Conservation (phyloP, 2,888 invertebrate genomes). For the Agapetus fuscipes region DNA sequence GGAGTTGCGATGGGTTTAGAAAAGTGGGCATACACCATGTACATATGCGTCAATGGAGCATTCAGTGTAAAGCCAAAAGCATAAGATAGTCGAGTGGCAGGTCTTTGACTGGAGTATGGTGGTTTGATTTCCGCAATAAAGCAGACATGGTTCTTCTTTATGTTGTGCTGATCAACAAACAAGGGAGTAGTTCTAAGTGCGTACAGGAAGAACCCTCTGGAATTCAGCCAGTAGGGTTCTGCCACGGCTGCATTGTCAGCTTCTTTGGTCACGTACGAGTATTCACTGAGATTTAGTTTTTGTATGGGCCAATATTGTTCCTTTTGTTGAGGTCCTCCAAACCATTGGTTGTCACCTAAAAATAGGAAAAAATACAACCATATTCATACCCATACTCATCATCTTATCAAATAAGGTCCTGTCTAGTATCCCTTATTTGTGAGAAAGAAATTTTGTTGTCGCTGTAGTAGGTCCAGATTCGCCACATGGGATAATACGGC, state of each 20-base stretch:
- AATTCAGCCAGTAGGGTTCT: slow-evolving; percentile 59
- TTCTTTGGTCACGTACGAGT: slow-evolving; percentile 49
- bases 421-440: too few relatives aligned
- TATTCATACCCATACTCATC: too few relatives aligned
- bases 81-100: slow-evolving; percentile 41
- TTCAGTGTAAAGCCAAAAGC: slow-evolving; percentile 51
- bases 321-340: slow-evolving; percentile 50
- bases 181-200: slow-evolving; percentile 54
- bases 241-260: slow-evolving; percentile 47
- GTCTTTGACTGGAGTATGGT: slow-evolving; percentile 38
- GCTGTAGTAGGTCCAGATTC: too few relatives aligned
- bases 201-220: slow-evolving; percentile 52
- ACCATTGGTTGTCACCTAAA: slow-evolving; percentile 47
- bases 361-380: background rate
- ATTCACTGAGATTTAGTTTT: slow-evolving; percentile 38
- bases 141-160: slow-evolving; percentile 38
- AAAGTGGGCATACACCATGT: slow-evolving; percentile 49
- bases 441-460: too few relatives aligned
- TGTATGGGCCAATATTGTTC: slow-evolving; percentile 55
- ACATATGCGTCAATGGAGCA: slow-evolving; percentile 48
- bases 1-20: slow-evolving; percentile 48
- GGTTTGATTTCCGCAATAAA: slow-evolving; percentile 40
- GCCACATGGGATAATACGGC: too few relatives aligned
- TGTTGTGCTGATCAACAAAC: slow-evolving; percentile 54
- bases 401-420: too few relatives aligned